Base-by-base conservation (phyloP, 1,140 invertebrate species). In the Drosophila pseudoobscura region DNA sequence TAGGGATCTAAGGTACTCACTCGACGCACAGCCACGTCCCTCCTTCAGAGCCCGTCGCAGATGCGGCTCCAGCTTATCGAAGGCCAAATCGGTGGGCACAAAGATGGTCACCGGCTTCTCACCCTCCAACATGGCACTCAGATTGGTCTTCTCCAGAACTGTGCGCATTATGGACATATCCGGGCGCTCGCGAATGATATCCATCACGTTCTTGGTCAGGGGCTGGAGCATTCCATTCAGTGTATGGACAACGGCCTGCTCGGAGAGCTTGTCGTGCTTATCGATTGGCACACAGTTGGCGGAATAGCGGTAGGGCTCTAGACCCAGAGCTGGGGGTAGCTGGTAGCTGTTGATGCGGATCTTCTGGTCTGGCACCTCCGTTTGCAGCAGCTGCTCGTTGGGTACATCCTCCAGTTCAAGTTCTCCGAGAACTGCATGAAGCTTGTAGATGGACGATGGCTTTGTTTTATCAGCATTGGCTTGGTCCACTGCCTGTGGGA, bases 231-330 rank as follows among this genome's bases (percentile, higher is more conserved):
- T 92, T 22, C 93, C 92, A 44, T 94, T 93, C 6, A 96, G 92
- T 0, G 96, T 91, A 80, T 96, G 95, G 1, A 96, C 93, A 5
- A 96, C 93, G 22, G 95, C 95, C 82, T 96, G 95, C 39, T 93
- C 93, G 0, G 95, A 94, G 2, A 92, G 82, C 59, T 92, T 91
- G 69, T 93, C 92, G 41, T 89, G 79, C 72, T 91, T 92, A 41
- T 77, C 88, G 22, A 93, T 89, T 61, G 92, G 91, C 39, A 93
- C 92, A 80, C 94, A 94, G 72, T 94, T 94, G 15, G 92, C 93
- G 11, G 93, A 94, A 49, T 77, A 91, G 6, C 84, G 87, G 53
- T 74, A 91, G 6, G 78, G 78, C 13, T 90, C 89, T 17, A 62
- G 39, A 0, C 80, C 92, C 74, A 84, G 92, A 57, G 73, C 91